Conservation (phyloP, 2,797 vertebrate species). For the Pelobates cultripes region DNA sequence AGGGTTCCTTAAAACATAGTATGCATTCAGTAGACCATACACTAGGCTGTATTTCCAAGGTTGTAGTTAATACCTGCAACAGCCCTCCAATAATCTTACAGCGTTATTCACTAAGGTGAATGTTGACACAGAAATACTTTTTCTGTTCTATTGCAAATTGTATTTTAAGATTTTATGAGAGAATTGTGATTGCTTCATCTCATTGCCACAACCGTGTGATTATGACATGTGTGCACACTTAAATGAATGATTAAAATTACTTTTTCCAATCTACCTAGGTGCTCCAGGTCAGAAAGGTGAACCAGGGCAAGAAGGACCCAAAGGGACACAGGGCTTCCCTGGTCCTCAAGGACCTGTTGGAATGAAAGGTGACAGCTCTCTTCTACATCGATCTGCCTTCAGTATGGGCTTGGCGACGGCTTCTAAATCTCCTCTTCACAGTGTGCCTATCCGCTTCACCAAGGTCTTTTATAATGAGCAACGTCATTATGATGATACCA, state of each 20-base stretch:
- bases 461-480: conserved; percentile 83
- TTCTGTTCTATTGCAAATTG: too few relatives aligned
- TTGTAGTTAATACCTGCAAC: too few relatives aligned
- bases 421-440: conserved; percentile 60
- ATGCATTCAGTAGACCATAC: too few relatives aligned
- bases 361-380: conserved; percentile 70
- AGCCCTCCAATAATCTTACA: too few relatives aligned
- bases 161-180: too few relatives aligned
- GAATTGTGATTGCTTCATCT: too few relatives aligned
- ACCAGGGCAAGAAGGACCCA: conserved; percentile 59
- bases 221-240: background rate
- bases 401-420: conserved; percentile 72
- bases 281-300: conserved; percentile 68
- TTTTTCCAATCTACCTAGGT: conserved; percentile 64
- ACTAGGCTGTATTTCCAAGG: too few relatives aligned
- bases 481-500: conserved; percentile 75
- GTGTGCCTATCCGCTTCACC: conserved; percentile 76
- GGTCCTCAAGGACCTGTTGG: conserved; percentile 73
- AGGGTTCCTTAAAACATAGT: too few relatives aligned
- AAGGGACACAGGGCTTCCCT: conserved; percentile 68
- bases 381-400: conserved; percentile 76
- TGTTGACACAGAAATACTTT: too few relatives aligned
- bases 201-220: too few relatives aligned
- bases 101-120: too few relatives aligned
- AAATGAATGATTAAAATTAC: background rate